Conservation (phyloP, 2,113 vertebrate genomes). For the Vulpes lagopus region DNA sequence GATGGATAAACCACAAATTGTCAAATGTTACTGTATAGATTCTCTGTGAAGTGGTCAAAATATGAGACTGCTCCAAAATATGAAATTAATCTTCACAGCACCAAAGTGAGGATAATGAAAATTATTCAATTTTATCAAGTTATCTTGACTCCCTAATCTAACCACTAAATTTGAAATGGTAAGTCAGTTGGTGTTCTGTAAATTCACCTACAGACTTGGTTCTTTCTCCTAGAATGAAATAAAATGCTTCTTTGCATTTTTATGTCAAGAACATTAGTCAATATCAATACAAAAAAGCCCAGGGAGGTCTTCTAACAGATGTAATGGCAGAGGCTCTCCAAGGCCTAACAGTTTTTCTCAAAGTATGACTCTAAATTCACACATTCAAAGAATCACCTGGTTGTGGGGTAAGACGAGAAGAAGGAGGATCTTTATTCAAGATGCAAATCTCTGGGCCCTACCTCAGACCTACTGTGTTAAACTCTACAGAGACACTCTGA, state of each 20-base stretch:
- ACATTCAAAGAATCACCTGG: not conserved
- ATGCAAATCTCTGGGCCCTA: not conserved
- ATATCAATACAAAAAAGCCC: not conserved
- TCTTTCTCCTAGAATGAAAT: conserved; percentile 16
- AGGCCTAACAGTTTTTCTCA: not conserved
- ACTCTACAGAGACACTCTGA: not conserved
- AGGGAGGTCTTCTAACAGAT: not conserved
- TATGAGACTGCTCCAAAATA: not conserved
- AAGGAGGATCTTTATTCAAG: not conserved
- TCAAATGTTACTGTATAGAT: not conserved
- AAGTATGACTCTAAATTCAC: not conserved
- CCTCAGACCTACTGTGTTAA: not conserved
- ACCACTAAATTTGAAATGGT: not conserved
- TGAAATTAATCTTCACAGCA: not conserved
- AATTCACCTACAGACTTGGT: not conserved
- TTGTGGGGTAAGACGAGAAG: not conserved
- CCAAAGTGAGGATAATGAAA: not conserved
- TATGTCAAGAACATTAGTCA: not conserved
- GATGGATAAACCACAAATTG: not conserved
- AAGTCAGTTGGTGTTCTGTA: not conserved
- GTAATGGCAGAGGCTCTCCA: not conserved
- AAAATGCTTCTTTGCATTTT: not conserved
- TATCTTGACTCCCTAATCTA: not conserved
- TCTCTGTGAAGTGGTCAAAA: not conserved
- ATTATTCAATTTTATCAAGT: not conserved